Base-by-base conservation (phyloP, 2,888 invertebrate species). In the Pedicia rivosa region DNA sequence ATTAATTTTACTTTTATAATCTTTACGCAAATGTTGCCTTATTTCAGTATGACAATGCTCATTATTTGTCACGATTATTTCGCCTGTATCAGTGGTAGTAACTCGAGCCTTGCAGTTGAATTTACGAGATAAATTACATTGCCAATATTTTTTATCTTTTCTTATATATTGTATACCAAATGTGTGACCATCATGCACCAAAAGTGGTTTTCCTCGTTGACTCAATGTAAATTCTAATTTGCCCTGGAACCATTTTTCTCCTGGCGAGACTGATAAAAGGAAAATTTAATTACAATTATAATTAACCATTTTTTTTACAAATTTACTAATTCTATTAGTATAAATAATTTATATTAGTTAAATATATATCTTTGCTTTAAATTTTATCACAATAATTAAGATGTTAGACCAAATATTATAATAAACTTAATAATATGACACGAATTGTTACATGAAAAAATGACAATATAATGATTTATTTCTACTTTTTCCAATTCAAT, bases 1-100 rank as follows among this genome's bases (percentile, higher is more conserved):
- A 28, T 32, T 40, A 32, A 57, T 53, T 43, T 59, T 60, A 41
- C 57, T 57, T 15, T 59, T 55, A 43, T 62, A 62, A 43, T 62
- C 62, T 45, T 62, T 62, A 32, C 61, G 57, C 37, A 62, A 48
- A 46, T 62, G 62, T 40, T 62, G 62, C 0, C 62, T 52, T 33
- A 62, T 62, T 44, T 62, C 62, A 5, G 58, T 56, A 42, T 67
- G 68, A 31, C 55, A 61, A 40, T 67, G 68, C 34, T 62, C 56
- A 34, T 65, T 55, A 41, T 59, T 63, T 3, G 61, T 54, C 2
- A 59, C 57, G 27, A 58, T 56, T 9, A 64, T 58, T 37, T 54
- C 54, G 10, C 56, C 57, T 2, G 57, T 54, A 15, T 56, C 56
- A 9, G 59, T 58, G 17, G 59, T 59, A 6, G 56, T 61, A 8